These are phyloP conservation scores for Andrena chrysosceles DNA, from an alignment of 2,888 invertebrate species.

Conservation along the genomic window DNA sequence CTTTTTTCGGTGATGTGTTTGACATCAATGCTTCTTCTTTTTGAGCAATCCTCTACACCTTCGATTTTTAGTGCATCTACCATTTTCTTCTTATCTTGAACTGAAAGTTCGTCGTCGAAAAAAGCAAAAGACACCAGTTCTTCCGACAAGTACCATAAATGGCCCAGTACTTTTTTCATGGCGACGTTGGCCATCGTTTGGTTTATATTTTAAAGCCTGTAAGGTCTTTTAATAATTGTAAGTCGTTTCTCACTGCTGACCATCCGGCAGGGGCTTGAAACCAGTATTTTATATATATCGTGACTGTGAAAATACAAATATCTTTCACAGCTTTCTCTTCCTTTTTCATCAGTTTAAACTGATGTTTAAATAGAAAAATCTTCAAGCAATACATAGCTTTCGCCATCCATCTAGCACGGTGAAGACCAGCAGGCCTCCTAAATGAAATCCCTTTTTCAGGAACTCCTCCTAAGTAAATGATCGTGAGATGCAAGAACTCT, in stretches of 20 bases:
- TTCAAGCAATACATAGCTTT: constrained; percentile 4
- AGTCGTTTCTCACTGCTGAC: constrained; percentile 2
- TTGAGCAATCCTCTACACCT: neutral
- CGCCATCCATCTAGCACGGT: constrained; percentile 14
- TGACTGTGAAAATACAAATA: constrained; percentile 8
- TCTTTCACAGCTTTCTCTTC: constrained; percentile 53
- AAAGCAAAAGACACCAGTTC: constrained; percentile 35
- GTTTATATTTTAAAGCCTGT: constrained; percentile 7
- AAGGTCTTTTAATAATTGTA: constrained; percentile 20
- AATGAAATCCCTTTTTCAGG: constrained; percentile 1
- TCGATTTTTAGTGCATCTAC: constrained; percentile 21
- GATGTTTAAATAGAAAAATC: no score
- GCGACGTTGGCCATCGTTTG: constrained; percentile 30
- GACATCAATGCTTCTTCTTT: neutral
- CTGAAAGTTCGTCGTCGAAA: constrained; percentile 38
- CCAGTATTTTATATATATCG: neutral
- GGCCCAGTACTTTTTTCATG: constrained; percentile 26
- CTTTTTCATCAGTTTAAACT: constrained; percentile 6
- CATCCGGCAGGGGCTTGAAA: constrained; percentile 1
- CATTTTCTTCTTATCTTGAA: constrained; percentile 29
- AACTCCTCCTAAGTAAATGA: neutral
- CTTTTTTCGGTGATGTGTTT: constrained; percentile 4
- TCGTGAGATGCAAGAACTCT: neutral
- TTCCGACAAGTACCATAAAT: constrained; percentile 51
- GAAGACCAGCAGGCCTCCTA: neutral